Evolutionary conservation across 2,113 vertebrate species (phyloP).

Genomic region (Mastomys coucha): DNA sequence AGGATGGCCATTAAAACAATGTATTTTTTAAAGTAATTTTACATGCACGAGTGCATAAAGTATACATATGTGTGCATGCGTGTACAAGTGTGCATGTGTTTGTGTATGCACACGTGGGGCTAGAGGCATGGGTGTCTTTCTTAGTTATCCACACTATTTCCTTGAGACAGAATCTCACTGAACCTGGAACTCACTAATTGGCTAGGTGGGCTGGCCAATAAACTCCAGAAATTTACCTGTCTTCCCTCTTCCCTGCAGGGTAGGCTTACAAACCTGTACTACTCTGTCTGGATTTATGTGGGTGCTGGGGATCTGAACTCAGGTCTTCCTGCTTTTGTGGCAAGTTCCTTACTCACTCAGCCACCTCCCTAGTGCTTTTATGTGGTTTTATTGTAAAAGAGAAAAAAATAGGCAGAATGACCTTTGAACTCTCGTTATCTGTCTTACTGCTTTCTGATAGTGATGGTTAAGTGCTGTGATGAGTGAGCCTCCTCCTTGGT

Average conservation of each 20-base stretch:
- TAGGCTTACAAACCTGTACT: not conserved
- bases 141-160: not conserved
- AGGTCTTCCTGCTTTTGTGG: not conserved
- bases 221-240: not conserved
- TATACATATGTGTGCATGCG: not conserved
- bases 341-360: no score
- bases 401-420: not conserved
- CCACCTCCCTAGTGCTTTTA: not conserved
- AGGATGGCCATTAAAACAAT: not conserved
- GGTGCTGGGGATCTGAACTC: not conserved
- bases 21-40: no score
- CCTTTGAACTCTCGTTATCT: not conserved
- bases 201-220: not conserved
- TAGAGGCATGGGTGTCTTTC: not conserved
- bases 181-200: not conserved
- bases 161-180: not conserved
- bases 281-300: not conserved
- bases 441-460: constrained; percentile 24
- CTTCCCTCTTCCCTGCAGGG: not conserved
- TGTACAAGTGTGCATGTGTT: no score
- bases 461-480: not conserved
- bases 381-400: constrained; percentile 10
- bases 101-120: not conserved
- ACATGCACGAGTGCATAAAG: not conserved
- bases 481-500: not conserved